phyloP scores from a whole-genome alignment of 2,797 vertebrate species.

The Neosalanx taihuensis region DNA sequence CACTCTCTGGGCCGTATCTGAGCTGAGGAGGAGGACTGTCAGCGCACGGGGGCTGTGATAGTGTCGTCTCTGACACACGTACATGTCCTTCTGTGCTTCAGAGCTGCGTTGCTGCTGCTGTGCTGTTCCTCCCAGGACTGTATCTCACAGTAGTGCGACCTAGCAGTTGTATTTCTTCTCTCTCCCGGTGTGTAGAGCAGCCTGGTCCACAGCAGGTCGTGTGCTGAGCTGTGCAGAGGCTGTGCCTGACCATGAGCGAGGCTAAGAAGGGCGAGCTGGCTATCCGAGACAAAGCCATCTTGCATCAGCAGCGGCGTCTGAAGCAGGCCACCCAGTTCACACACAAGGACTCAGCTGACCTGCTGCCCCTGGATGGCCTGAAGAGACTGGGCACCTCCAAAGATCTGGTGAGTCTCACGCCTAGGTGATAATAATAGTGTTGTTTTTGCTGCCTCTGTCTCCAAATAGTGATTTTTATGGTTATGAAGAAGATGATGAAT shows the following conservation, averaged over 20 bases:
- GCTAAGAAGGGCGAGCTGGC: slow-evolving; percentile 77
- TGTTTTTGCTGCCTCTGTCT: background rate
- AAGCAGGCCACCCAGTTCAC: slow-evolving; percentile 94
- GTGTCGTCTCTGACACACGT: slow-evolving; percentile 6
- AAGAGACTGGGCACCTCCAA: slow-evolving; percentile 93
- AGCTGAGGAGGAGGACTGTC: slow-evolving; percentile 29
- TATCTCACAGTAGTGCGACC: slow-evolving; percentile 15
- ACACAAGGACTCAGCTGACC: slow-evolving; percentile 96
- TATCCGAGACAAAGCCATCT: slow-evolving; percentile 83
- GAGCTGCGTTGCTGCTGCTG: background rate
- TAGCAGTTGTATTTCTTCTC: background rate
- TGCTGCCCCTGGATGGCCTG: slow-evolving; percentile 92
- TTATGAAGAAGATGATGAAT: background rate
- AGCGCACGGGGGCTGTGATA: slow-evolving; percentile 8
- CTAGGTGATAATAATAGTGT: background rate
- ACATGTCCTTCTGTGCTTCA: slow-evolving; percentile 18
- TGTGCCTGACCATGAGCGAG: slow-evolving; percentile 69
- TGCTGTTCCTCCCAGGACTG: slow-evolving; percentile 22
- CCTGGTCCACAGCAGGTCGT: background rate
- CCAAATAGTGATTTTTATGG: background rate
- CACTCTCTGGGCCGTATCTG: background rate
- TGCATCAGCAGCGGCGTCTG: slow-evolving; percentile 89
- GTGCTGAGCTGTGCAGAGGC: background rate
- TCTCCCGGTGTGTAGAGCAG: background rate
- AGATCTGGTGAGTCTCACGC: slow-evolving; percentile 84